Base-by-base conservation (phyloP, 2,797 vertebrate species). In the Aplochiton taeniatus region DNA sequence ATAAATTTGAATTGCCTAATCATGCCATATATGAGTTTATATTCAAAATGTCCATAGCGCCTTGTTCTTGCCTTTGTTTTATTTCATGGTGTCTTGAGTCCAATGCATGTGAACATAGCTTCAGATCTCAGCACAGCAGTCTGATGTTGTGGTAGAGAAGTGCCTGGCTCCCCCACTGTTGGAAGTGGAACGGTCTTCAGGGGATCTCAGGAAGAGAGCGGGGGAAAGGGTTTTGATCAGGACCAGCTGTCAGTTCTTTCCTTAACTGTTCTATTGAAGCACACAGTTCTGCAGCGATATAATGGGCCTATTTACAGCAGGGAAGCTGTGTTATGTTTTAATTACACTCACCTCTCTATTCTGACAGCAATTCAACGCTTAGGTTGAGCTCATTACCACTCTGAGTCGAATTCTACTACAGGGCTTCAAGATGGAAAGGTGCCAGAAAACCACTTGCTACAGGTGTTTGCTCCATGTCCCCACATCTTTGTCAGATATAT, bases 141-240 rank as follows among this genome's bases (percentile, higher is more conserved):
- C 77, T 85, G 81, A 76, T 70, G 80, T 73, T 79, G 81, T 61
- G 73, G 66, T 68, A 74, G 71, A 63, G 65, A 75, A 76, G 76
- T 81, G 81, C 82, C 87, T 85, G 79, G 81, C 86, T 83, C 60
- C 59, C 65, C 76, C 76, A 74, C 78, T 71, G 78, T 83, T 87
- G 84, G 85, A 88, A 81, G 73, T 70, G 65, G 68, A 78, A 73
- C 14, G 56, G 85, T 85, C 87, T 91, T 85, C 68, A 52, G 90
- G 87, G 88, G 70, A 86, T 87, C 59, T 74, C 70, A 2, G 76
- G 79, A 80, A 79, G 77, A 66, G 80, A 76, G 77, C 52, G 20
- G 85, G 84, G 85, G 90, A 86, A 85, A 76, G 68, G 76, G 78
- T 83, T 92, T 91, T 91, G 87, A 91, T 91, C 89, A 88, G 84